These are phyloP conservation scores for Trissolcus japonicus DNA, from an alignment of 2,888 invertebrate genomes.

Conservation along the genomic window DNA sequence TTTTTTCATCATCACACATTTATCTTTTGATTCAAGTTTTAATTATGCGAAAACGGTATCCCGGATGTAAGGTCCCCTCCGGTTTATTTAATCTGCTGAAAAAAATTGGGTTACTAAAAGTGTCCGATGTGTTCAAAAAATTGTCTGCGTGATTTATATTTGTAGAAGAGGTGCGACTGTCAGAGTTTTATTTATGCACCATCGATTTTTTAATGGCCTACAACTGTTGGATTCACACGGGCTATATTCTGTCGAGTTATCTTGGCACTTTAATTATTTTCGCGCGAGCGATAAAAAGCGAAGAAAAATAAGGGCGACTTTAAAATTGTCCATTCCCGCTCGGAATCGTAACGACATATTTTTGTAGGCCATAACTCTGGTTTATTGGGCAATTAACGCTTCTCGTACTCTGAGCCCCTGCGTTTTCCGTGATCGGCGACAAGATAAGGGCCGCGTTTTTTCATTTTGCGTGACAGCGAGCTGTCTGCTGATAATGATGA, in stretches of 20 bases:
- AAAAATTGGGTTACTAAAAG: constrained; percentile 62
- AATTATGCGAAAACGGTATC: too few relatives aligned
- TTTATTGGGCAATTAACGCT: constrained; percentile 76
- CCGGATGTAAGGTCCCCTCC: too few relatives aligned
- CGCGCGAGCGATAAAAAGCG: not conserved
- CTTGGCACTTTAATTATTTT: constrained; percentile 30
- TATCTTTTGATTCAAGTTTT: too few relatives aligned
- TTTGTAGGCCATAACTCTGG: constrained; percentile 70
- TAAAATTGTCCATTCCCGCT: constrained; percentile 55
- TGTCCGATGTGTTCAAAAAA: constrained; percentile 61
- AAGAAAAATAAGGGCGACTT: constrained; percentile 31
- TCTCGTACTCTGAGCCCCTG: constrained; percentile 55
- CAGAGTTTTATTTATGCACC: not conserved
- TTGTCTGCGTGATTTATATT: constrained; percentile 43
- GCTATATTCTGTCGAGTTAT: constrained; percentile 10
- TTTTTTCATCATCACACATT: too few relatives aligned
- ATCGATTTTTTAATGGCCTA: constrained; percentile 46
- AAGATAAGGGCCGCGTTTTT: constrained; percentile 63
- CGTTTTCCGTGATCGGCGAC: constrained; percentile 50
- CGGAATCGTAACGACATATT: constrained; percentile 66
- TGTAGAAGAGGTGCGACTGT: constrained; percentile 34
- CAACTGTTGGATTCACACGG: constrained; percentile 43
- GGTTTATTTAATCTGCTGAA: too few relatives aligned
- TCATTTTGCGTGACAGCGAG: constrained; percentile 64
- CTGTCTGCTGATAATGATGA: constrained; percentile 60